phyloP scores from a whole-genome alignment of 1,140 invertebrate genomes.

The Campodea augens region DNA sequence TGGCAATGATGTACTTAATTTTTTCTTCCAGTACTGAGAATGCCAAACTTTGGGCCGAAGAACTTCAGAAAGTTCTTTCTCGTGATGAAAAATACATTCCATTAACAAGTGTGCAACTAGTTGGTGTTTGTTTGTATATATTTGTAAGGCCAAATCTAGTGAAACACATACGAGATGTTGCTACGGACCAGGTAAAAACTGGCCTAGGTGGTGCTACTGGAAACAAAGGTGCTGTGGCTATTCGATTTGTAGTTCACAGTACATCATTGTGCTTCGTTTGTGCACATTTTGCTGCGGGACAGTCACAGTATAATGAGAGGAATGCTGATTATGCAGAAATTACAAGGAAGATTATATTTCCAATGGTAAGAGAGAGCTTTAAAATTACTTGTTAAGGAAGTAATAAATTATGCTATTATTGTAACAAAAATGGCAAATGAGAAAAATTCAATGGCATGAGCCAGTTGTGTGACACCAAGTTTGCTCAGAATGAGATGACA shows the following conservation, averaged over 20 bases:
- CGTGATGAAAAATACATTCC: slow-evolving; percentile 76
- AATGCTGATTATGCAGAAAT: slow-evolving; percentile 96
- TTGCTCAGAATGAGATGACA: too few species aligned
- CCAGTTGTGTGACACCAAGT: too few species aligned
- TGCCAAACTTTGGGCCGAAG: slow-evolving; percentile 86
- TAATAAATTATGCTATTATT: too few species aligned
- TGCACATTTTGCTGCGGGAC: slow-evolving; percentile 96
- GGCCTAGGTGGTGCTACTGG: slow-evolving; percentile 84
- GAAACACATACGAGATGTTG: slow-evolving; percentile 74
- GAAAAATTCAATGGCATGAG: too few species aligned
- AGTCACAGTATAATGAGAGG: slow-evolving; percentile 82
- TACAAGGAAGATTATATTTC: slow-evolving; percentile 76
- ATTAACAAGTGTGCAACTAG: slow-evolving; percentile 86
- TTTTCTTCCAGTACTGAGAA: slow-evolving; percentile 58
- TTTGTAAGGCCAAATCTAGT: slow-evolving; percentile 78
- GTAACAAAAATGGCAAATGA: too few species aligned
- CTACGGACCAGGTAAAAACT: slow-evolving; percentile 90
- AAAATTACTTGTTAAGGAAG: too few species aligned
- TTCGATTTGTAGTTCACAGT: slow-evolving; percentile 74
- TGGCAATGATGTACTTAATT: too few species aligned
- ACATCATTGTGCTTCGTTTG: slow-evolving; percentile 95
- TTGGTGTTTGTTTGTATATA: slow-evolving; percentile 92
- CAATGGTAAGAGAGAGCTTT: too few species aligned
- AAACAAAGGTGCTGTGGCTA: slow-evolving; percentile 93
- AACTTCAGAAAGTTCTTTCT: slow-evolving; percentile 80